These are phyloP conservation scores for Criorhina ranunculi DNA, from an alignment of 2,888 invertebrate genomes.

Conservation along the genomic window DNA sequence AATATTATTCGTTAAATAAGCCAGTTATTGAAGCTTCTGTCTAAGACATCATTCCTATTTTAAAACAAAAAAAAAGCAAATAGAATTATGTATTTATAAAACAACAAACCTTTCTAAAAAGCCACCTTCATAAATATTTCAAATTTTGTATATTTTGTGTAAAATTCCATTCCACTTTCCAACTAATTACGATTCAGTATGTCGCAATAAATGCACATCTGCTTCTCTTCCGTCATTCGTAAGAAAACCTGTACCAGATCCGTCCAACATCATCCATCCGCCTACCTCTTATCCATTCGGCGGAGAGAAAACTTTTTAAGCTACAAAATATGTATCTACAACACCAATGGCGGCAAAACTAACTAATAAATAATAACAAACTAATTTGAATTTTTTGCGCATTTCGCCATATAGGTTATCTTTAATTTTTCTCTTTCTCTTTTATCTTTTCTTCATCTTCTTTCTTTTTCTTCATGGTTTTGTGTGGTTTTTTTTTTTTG, in stretches of 20 bases:
- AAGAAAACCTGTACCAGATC: conserved; percentile 52
- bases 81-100: neutral
- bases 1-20: neutral
- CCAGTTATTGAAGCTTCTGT: neutral
- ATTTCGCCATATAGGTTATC: conserved; percentile 73
- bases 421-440: conserved; percentile 58
- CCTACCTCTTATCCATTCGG: conserved; percentile 19
- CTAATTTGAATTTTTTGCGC: conserved; percentile 73
- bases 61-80: conserved; percentile 4
- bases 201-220: conserved; percentile 51
- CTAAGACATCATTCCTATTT: neutral
- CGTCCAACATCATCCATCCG: conserved; percentile 32
- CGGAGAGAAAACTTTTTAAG: conserved; percentile 20
- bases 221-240: conserved; percentile 17
- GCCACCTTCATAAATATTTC: conserved; percentile 27
- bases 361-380: conserved; percentile 65
- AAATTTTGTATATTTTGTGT: neutral
- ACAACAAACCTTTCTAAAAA: conserved; percentile 34
- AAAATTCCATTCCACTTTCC: conserved; percentile 37
- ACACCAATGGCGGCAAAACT: conserved; percentile 5
- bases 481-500: conserved; percentile 45
- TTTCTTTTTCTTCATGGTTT: conserved; percentile 17
- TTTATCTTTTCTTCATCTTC: conserved; percentile 31
- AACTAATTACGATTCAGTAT: conserved; percentile 42
- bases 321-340: conserved; percentile 13